Percentiles rank a stretch among this genome's conserved stretches.
Evolutionary conservation across 2,113 vertebrate species (phyloP).

Genomic region (Neomonachus schauinslandi): DNA sequence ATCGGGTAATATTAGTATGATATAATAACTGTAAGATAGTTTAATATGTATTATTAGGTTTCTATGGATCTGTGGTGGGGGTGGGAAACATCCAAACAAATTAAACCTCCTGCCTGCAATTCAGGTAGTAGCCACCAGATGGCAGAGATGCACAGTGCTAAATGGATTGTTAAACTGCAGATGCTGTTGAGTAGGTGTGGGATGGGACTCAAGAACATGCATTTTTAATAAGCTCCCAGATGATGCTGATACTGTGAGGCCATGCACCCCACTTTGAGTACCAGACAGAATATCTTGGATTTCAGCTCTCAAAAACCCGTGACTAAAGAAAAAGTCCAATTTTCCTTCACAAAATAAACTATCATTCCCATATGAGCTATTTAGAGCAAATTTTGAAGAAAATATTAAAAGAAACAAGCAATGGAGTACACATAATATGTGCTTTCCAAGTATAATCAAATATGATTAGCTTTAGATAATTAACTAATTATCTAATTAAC

Average conservation of each 20-base stretch:
- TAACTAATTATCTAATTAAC: too few species aligned
- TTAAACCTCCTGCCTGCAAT: neutral
- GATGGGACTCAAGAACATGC: neutral
- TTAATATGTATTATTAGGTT: neutral
- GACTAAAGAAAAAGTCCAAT: neutral
- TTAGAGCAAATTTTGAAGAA: neutral
- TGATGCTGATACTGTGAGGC: neutral
- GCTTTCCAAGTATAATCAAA: neutral
- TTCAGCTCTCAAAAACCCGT: neutral
- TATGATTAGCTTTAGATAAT: neutral
- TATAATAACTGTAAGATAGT: neutral
- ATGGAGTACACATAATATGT: neutral
- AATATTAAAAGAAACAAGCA: neutral
- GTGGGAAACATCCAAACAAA: neutral
- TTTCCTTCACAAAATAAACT: conserved; percentile 13
- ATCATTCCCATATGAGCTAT: neutral
- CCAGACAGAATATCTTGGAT: neutral
- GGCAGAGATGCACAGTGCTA: neutral
- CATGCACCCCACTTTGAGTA: neutral
- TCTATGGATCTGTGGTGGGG: neutral
- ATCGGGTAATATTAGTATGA: neutral
- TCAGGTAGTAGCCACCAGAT: neutral
- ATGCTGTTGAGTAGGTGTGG: neutral
- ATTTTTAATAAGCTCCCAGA: neutral
- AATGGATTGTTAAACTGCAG: neutral